These are phyloP conservation scores for Alectura lathami DNA, from an alignment of 2,113 vertebrate genomes.

Conservation along the genomic window DNA sequence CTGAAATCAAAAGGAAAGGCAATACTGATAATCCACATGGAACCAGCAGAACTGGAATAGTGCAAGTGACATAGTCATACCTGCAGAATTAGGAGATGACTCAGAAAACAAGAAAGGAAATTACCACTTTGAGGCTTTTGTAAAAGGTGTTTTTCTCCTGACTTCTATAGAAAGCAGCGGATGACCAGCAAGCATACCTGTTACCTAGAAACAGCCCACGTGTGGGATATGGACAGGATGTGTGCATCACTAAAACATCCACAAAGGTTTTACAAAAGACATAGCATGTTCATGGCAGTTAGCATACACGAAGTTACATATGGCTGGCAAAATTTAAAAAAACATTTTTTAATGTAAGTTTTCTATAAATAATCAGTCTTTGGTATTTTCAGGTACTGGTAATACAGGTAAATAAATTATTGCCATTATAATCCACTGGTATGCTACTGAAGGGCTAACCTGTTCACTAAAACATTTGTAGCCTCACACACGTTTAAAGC, in stretches of 20 bases:
- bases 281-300: neutral
- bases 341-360: neutral
- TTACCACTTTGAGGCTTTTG: neutral
- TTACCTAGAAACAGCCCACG: neutral
- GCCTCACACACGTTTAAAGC: neutral
- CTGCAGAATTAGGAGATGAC: neutral
- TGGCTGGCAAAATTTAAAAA: neutral
- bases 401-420: neutral
- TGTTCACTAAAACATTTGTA: neutral
- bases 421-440: neutral
- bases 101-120: neutral
- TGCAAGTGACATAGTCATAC: neutral
- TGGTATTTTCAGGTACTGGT: neutral
- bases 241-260: neutral
- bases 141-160: neutral
- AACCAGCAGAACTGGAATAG: neutral
- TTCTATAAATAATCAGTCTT: neutral
- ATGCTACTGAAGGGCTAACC: neutral
- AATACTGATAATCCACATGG: neutral
- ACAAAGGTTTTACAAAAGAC: neutral
- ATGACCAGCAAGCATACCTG: neutral
- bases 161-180: neutral
- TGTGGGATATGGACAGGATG: neutral
- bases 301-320: neutral
- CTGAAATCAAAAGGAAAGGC: neutral